Evolutionary conservation across 2,797 vertebrate species (phyloP), one percentile per base, ranked within the genome.

Genomic region (Sebastes steindachneri): DNA sequence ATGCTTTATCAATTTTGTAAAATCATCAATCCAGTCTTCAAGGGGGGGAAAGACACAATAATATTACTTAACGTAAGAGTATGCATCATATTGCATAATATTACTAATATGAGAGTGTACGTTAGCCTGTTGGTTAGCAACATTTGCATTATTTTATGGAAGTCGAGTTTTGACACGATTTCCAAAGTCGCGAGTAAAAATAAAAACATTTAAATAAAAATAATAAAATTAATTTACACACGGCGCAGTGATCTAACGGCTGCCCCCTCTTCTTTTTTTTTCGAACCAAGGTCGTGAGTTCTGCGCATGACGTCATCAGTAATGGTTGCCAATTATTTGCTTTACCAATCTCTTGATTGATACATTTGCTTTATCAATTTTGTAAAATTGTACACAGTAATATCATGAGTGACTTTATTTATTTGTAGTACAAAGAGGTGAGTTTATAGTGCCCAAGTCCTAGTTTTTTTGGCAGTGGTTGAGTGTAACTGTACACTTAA

Each of bases 291-390:
- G 87, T 94, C 89, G 84, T 78, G 66, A 85, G 58, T 76, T 69
- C 85, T 73, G 26, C 25, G 15, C 67, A 84, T 95, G 94, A 96
- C 95, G 93, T 96, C 91, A 96, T 91, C 4, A 4, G 9, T 21
- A 57, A 69, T 75, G 53, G 85, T 68, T 79, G 81, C 75, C 88
- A 87, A 35, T 35, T 35, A 65, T 80, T 73, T 73, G 17, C 41
- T 71, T 72, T 3, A 35, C 60, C 26, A 33, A 26, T 74, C 3
- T 59, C 41, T 55, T 59, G 35, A 53, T 35, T 73, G 1, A 26
- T 35, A 12, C 0, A 25, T 29, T 37, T 45, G 15, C 23, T 65
- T 41, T 1, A 29, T 19, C 3, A 35, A 2, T 68, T 60, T 11
- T 33, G 41, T 55, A 10, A 10, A 48, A 7, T 15, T 8, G 25